Conservation (phyloP, 2,797 vertebrate species). For the Adelosebastes latens region DNA sequence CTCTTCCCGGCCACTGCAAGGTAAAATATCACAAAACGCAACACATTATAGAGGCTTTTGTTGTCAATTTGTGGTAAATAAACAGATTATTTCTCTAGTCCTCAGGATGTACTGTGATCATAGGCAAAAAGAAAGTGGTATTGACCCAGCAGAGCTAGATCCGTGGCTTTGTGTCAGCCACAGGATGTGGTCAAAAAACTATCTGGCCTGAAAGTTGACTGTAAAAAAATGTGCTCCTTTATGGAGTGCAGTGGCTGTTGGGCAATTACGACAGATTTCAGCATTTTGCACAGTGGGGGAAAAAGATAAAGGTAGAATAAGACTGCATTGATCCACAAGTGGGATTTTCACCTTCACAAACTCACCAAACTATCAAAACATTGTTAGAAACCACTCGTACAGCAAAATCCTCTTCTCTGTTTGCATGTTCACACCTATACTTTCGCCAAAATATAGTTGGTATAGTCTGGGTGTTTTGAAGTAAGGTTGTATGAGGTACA, state of each 20-base stretch:
- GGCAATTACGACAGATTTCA: background rate
- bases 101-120: slow-evolving; percentile 60
- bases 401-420: background rate
- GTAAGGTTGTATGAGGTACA: no score
- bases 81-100: slow-evolving; percentile 30
- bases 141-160: background rate
- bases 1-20: slow-evolving; percentile 92
- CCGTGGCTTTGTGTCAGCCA: background rate
- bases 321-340: background rate
- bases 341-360: background rate
- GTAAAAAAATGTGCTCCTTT: background rate
- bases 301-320: background rate
- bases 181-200: background rate
- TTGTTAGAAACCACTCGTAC: background rate
- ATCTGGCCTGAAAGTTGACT: background rate
- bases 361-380: background rate
- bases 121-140: slow-evolving; percentile 26
- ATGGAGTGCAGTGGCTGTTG: no score
- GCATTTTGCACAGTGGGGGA: background rate
- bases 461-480: no score
- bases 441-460: background rate
- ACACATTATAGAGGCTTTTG: background rate
- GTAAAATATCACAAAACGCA: slow-evolving; percentile 46
- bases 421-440: background rate
- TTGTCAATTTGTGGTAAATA: background rate